A percentile compares a stretch with the other conserved stretches of the same genome.
Conservation (phyloP, 2,797 vertebrate genomes). For the Microctenopoma steveboyesi region DNA sequence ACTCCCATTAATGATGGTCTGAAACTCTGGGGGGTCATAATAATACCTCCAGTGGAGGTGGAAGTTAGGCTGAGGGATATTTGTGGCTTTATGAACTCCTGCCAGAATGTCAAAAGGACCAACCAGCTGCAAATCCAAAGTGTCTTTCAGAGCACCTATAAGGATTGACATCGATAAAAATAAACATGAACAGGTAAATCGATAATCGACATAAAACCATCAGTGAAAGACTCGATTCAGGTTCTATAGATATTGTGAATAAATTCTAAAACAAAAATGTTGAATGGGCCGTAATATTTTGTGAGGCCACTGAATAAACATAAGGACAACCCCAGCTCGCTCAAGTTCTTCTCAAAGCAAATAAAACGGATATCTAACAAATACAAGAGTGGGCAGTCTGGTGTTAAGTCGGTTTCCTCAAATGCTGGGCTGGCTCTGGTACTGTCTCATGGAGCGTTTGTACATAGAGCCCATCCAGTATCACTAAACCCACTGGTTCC, state of each 20-base stretch:
- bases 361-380: too few relatives aligned
- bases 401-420: too few relatives aligned
- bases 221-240: background rate
- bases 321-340: too few relatives aligned
- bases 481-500: background rate
- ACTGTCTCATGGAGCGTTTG: background rate
- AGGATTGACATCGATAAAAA: background rate
- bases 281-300: too few relatives aligned
- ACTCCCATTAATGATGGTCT: constrained; percentile 89
- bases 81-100: constrained; percentile 86
- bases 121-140: constrained; percentile 89
- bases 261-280: too few relatives aligned
- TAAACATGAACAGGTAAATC: background rate
- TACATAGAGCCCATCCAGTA: background rate
- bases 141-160: constrained; percentile 86
- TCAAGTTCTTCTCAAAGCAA: too few relatives aligned
- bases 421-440: background rate
- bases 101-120: constrained; percentile 94
- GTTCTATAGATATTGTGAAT: too few relatives aligned
- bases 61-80: constrained; percentile 84
- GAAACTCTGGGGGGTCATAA: constrained; percentile 97
- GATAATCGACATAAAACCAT: background rate
- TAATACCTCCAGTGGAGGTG: constrained; percentile 95
- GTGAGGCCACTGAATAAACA: too few relatives aligned
- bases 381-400: too few relatives aligned